Percentiles rank a stretch among this genome's conserved stretches.
Conservation (phyloP, 2,797 vertebrate genomes). For the Tragelaphus eurycerus region DNA sequence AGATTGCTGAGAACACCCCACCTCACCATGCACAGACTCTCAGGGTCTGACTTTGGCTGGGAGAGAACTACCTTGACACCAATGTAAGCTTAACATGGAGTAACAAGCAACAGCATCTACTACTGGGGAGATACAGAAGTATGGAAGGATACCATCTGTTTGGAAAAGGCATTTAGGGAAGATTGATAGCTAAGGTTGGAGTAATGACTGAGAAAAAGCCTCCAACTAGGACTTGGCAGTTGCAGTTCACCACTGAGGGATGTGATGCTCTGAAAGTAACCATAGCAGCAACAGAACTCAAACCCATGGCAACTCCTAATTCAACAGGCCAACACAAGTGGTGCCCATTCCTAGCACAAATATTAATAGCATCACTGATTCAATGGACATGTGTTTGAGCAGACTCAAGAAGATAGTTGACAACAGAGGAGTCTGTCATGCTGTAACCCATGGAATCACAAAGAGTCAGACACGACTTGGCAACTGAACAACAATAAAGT, state of each 20-base stretch:
- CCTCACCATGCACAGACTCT: accelerated
- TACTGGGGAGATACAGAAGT: no score
- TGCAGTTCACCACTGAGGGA: background rate
- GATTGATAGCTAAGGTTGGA: no score
- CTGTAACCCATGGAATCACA: background rate
- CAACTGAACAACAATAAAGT: background rate
- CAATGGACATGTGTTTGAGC: background rate
- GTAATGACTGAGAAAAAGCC: background rate
- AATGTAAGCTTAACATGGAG: accelerated
- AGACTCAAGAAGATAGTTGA: background rate
- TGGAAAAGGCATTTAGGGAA: background rate
- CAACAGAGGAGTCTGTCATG: accelerated
- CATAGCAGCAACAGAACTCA: background rate
- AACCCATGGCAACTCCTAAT: no score
- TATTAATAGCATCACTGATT: background rate
- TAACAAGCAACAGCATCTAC: background rate
- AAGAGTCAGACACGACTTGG: background rate
- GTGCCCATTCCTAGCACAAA: background rate
- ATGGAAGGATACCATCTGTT: background rate
- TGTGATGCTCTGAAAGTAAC: background rate
- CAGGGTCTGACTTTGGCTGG: accelerated
- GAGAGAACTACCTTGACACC: accelerated
- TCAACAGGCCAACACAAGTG: background rate
- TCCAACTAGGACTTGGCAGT: no score
- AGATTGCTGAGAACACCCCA: background rate